Conservation (phyloP, 2,888 invertebrate genomes). For the Parapristionchus giblindavisi region DNA sequence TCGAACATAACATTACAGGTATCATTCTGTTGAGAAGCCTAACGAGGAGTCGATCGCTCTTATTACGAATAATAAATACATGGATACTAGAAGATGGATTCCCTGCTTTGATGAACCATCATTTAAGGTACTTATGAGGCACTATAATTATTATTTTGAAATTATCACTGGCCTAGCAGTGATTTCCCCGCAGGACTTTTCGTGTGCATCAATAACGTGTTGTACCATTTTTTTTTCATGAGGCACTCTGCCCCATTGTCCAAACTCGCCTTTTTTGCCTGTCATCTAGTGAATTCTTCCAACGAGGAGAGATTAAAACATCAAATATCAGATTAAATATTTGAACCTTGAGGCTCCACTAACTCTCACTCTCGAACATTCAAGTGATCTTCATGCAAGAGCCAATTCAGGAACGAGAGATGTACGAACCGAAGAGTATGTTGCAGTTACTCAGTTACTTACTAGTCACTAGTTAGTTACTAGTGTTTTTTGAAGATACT, state of each 20-base stretch:
- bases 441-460: no score
- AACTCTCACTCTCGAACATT: not conserved
- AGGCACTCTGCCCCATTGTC: not conserved
- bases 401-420: slow-evolving; percentile 23
- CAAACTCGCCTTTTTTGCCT: not conserved
- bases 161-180: not conserved
- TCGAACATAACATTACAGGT: no score
- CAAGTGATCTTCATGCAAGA: not conserved
- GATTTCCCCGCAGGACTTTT: not conserved
- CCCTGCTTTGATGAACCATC: slow-evolving; percentile 17
- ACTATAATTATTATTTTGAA: no score
- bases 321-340: not conserved
- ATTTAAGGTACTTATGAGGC: not conserved
- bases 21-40: no score
- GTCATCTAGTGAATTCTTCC: not conserved
- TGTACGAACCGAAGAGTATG: no score
- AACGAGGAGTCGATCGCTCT: no score
- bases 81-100: slow-evolving; percentile 6
- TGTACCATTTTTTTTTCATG: not conserved
- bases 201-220: not conserved
- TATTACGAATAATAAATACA: not conserved
- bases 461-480: no score
- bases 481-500: no score
- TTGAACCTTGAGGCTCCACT: not conserved
- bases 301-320: not conserved